Evolutionary conservation across 2,113 vertebrate species (phyloP).

Genomic region (Jacana jacana): DNA sequence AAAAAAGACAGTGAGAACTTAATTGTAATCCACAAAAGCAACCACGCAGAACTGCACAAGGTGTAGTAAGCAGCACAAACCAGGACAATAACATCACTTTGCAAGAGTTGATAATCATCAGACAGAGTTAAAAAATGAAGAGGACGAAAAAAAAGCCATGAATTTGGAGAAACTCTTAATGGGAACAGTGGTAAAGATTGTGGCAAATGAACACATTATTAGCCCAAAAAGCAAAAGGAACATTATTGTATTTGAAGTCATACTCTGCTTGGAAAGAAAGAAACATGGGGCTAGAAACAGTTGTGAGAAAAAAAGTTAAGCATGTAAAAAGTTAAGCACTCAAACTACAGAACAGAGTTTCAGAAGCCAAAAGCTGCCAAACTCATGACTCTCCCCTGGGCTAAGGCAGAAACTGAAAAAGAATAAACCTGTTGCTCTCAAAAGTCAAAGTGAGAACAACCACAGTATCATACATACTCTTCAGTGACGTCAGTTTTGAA

Average conservation of each 20-base stretch:
- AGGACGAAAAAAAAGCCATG: not conserved
- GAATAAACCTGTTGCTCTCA: not conserved
- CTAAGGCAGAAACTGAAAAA: not conserved
- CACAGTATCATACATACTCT: not conserved
- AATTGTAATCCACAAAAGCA: not conserved
- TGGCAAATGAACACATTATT: not conserved
- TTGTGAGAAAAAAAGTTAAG: not conserved
- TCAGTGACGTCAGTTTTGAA: not conserved
- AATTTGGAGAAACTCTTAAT: not conserved
- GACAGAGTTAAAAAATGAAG: not conserved
- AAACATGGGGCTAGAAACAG: not conserved
- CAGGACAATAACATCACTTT: not conserved
- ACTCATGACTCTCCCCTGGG: fast-evolving
- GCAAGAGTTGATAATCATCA: not conserved
- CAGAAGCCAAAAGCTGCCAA: not conserved
- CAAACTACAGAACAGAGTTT: not conserved
- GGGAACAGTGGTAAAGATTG: not conserved
- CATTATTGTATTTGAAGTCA: not conserved
- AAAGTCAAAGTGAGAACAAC: not conserved
- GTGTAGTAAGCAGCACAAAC: not conserved
- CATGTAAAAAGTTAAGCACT: too few relatives aligned
- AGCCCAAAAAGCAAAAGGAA: not conserved
- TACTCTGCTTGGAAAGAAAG: not conserved
- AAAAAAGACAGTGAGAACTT: not conserved
- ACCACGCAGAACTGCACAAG: not conserved